Base-by-base conservation (phyloP, 2,888 invertebrate genomes). In the Caenorhabditis wallacei region DNA sequence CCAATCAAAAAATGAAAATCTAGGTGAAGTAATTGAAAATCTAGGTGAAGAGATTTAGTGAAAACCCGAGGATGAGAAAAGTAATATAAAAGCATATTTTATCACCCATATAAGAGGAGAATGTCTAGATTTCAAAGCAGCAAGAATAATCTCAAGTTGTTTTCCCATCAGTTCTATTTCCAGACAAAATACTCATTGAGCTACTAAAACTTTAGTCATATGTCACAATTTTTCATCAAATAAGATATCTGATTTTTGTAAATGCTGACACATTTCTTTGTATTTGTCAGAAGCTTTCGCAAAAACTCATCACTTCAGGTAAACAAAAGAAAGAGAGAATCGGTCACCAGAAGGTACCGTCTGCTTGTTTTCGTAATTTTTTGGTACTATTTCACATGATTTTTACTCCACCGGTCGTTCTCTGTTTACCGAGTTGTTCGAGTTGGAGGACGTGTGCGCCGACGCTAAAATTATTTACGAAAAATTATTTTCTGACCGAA, bases 291-390 rank as follows among this genome's bases (percentile, higher is more conserved):
- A 37, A 66, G 66, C 53, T 53, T 66, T 37, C 37, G 8, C 4
- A 30, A 30, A 30, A 54, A 54, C 54, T 57, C 53, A 51, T 40
- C 16, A 66, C n/a, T 53, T 37, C 24, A 7, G 48, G 70, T 57
- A 70, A 70, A 70, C 70, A 70, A 53, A 18, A 56, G 24, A 43
- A 24, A 64, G n/a, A 43, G 3, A 4, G 56, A 57, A 57, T n/a
- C 35, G 46, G 64, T 75, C 57, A 66, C 26, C 57, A 46, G 56
- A 56, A 70, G 7, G 35, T 54, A 59, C 71, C 24, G 37, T 71
- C 43, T 51, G 54, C 72, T 72, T 72, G 53, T 63, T 72, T 72
- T 72, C 48, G 24, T 24, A 22, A 71, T 53, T 61, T 61, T 71
- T 26, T 54, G 57, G 53, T 35, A 61, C 51, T n/a, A 61, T 66